Evolutionary conservation across 2,113 vertebrate species (phyloP), one percentile per base, ranked within the genome.

Genomic region (Cyphomyrus plagiostoma): DNA sequence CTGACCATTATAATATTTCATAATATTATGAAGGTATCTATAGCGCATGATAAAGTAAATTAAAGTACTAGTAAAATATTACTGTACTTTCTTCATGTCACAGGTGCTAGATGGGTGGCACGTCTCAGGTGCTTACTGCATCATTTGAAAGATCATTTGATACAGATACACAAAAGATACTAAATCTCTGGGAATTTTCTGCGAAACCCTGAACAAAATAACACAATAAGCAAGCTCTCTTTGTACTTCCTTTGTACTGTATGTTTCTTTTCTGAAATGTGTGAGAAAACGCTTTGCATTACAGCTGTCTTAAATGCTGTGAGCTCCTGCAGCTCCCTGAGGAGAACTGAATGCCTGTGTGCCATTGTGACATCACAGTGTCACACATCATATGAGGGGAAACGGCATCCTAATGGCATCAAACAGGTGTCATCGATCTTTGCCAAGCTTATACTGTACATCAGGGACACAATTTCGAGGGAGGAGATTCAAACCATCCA

Each of bases 351-450:
- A 1, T 26, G 62, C 3, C n/a, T 10, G 30, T 66, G 39, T n/a
- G n/a, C 4, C 23, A 2, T 13, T 3, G 49, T 58, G 39, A 84
- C 45, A 52, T 13, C 89, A 45, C 21, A 8, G 58, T 5, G 21
- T 10, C 48, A 23, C 50, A 83, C 30, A 15, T 87, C 66, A 52
- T 30, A 86, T 56, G 45, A n/a, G 15, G 48, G 89, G 21, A 15
- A 53, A 80, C 84, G 52, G 85, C 87, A 35, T 74, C 62, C 26
- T 48, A 30, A 90, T 30, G 26, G 13, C 30, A 52, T 52, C 2
- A 39, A 3, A 53, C 87, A 83, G 49, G 23, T 48, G 58, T 56
- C 62, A 91, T 90, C 90, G 89, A 92, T 90, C 46, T 30, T 56
- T 42, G 53, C 85, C 35, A 89, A 46, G 77, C 77, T 82, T 82